phyloP scores from a whole-genome alignment of 2,888 invertebrate species.

The Thysanoteuthis rhombus region DNA sequence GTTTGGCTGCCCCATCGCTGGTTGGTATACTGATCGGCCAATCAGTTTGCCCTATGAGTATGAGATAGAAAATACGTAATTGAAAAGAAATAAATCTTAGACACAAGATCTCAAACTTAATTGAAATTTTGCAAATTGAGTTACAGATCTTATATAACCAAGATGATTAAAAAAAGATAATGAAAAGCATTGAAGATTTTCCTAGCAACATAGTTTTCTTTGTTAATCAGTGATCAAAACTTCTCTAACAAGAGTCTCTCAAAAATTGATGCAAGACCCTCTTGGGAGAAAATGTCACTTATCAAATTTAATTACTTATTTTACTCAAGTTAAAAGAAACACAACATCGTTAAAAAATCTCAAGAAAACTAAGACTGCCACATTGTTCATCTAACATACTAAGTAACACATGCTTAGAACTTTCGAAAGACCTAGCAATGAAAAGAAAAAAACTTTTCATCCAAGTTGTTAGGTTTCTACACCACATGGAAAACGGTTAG shows the following conservation, averaged over 20 bases:
- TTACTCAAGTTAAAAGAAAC: background rate
- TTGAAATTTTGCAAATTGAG: conserved; percentile 27
- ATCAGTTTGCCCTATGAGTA: conserved; percentile 28
- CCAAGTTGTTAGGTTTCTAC: too few species aligned
- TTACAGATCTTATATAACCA: conserved; percentile 27
- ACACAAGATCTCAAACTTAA: conserved; percentile 28
- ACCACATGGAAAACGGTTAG: too few species aligned
- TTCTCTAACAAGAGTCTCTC: background rate
- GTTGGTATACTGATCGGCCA: conserved; percentile 30
- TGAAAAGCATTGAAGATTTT: background rate
- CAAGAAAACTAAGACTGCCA: background rate
- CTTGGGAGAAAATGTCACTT: background rate
- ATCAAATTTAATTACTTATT: background rate
- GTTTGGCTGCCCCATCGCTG: conserved; percentile 31
- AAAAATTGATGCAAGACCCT: background rate
- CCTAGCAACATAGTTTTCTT: background rate
- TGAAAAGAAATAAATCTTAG: background rate
- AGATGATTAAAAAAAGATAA: background rate
- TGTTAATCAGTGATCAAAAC: background rate
- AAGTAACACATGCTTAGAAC: background rate
- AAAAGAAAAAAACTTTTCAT: too few species aligned
- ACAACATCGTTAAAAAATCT: background rate
- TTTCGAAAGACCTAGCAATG: background rate
- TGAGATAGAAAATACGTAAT: conserved; percentile 19
- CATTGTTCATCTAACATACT: background rate